Base-by-base conservation (phyloP, 2,888 invertebrate species). In the Andrena flavipes region DNA sequence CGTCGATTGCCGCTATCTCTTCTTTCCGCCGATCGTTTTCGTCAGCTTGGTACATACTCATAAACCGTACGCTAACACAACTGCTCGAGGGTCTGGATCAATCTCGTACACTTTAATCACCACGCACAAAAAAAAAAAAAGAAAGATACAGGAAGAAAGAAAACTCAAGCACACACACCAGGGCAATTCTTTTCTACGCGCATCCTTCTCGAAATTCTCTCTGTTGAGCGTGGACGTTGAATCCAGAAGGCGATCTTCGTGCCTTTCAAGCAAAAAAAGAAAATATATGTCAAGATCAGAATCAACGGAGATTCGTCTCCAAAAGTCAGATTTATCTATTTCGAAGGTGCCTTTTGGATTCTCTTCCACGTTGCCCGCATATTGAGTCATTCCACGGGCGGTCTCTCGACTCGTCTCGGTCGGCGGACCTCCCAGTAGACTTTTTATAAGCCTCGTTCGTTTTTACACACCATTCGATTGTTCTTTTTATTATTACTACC, bases 1-100 rank as follows among this genome's bases (percentile, higher is more conserved):
- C 72, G 54, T 74, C 30, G 73, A 80, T 80, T 69, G 76, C 60
- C 54, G 26, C 64, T 75, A 49, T 75, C 73, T 76, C 35, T 42
- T 51, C 33, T 54, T 20, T 59, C 35, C 23, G 77, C 72, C 68
- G 74, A 76, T 87, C 85, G 87, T 87, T 87, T 87, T 87, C 85
- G 87, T 87, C 87, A 87, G 87, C 83, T 80, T 76, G 73, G 59
- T 51, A 42, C 42, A 42, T 1, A 42, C 42, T 59, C 80, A 73
- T 42, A 64, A 63, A 63, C 67, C 56, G 59, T n/a, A 20, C n/a
- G 51, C 42, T 29, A 62, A n/a, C 35, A 59, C 2, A 29, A 35
- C 63, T 84, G 78, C 68, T 80, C 78, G 78, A 79, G 74, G 70
- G 56, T 81, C 86, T 76, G 64, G 75, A 77, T 80, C 54, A 42